Evolutionary conservation across 2,113 vertebrate genomes (phyloP), one percentile per base, ranked within the genome.

Genomic region (Zosterops borbonicus): DNA sequence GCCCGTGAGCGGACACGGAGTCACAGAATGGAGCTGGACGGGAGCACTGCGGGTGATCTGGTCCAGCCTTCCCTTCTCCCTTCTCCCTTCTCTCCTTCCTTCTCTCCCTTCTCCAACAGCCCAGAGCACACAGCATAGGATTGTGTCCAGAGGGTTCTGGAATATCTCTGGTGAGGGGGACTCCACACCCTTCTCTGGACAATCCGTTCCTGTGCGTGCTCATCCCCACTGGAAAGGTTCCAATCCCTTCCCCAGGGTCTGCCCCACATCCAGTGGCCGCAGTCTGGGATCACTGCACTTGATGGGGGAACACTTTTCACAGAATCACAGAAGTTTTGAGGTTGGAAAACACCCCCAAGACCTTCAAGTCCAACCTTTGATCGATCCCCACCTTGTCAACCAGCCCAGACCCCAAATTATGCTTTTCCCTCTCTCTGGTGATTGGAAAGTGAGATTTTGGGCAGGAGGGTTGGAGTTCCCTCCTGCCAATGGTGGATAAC

Each of bases 221-320:
- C 35, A 50, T 13, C 44, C 27, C 1, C 52, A 4, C n/a, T 39
- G 44, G 33, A 7, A 81, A 3, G 2, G 27, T 52, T 58, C 44
- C 20, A 12, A 39, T 67, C 42, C 59, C 19, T 19, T 50, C 35
- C 46, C 18, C 19, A 35, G 31, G 17, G 1, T 21, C 37, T 50
- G 53, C 17, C 53, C 53, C 2, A 1, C 31, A 17, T 4, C 1
- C 44, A 5, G n/a, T n/a, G n/a, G n/a, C n/a, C n/a, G n/a, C n/a
- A n/a, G 5, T 14, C 11, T 50, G 62, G 21, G 7, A 9, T 50
- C 21, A 3, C 7, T 58, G 71, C 25, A 0, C 37, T 37, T 42
- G 27, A 5, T 25, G 27, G 11, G 14, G 31, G 3, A 39, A 11
- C 44, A 0, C 18, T 31, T 67, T 14, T 7, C 52, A 42, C 53